These are phyloP conservation scores for Philopedon plagiatum DNA, from an alignment of 2,888 invertebrate genomes.

Conservation along the genomic window DNA sequence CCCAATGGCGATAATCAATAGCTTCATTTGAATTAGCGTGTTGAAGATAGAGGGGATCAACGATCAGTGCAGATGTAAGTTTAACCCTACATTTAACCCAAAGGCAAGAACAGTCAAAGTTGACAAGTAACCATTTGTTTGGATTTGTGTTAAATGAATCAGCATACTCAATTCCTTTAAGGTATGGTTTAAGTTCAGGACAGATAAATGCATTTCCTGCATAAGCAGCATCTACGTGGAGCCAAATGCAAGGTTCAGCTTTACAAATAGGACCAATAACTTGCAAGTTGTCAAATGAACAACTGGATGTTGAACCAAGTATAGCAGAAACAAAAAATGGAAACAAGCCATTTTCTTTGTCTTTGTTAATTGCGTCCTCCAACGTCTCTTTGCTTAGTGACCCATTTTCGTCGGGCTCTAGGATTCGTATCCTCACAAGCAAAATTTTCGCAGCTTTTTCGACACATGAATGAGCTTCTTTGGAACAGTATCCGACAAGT, in stretches of 20 bases:
- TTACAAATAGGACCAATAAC: constrained; percentile 84
- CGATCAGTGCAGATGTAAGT: constrained; percentile 86
- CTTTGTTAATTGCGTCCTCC: constrained; percentile 78
- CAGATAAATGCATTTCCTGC: constrained; percentile 90
- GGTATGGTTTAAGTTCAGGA: constrained; percentile 81
- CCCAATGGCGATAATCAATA: constrained; percentile 86
- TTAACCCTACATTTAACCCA: constrained; percentile 84
- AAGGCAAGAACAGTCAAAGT: constrained; percentile 88
- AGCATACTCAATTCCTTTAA: constrained; percentile 80
- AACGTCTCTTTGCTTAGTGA: constrained; percentile 77
- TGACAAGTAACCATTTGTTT: constrained; percentile 89
- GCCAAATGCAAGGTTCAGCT: constrained; percentile 78
- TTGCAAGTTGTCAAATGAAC: constrained; percentile 85
- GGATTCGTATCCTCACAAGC: constrained; percentile 79
- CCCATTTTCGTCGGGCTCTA: constrained; percentile 80
- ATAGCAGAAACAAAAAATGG: constrained; percentile 90
- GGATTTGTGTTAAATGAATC: constrained; percentile 92
- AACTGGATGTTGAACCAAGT: constrained; percentile 86
- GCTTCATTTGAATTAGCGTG: constrained; percentile 83
- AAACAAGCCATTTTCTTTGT: constrained; percentile 80
- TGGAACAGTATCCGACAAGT: constrained; percentile 82
- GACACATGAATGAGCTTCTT: constrained; percentile 82
- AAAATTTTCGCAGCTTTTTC: constrained; percentile 86
- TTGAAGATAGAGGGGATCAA: constrained; percentile 88
- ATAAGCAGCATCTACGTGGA: constrained; percentile 91